Conservation (phyloP, 2,888 invertebrate species). For the Synergus japonicus region DNA sequence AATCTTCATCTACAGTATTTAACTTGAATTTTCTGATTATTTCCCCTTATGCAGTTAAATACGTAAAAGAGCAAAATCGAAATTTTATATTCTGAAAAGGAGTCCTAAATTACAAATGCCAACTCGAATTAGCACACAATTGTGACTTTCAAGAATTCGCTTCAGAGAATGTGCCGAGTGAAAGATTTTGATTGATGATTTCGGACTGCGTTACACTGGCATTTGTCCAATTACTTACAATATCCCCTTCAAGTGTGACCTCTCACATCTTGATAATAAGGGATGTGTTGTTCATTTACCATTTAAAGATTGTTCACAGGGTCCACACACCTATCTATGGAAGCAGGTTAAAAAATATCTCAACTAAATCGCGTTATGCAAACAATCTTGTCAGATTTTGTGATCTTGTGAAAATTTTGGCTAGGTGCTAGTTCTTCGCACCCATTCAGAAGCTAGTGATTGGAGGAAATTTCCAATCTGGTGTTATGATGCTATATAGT, state of each 20-base stretch:
- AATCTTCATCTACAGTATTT: neutral
- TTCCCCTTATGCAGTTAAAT: neutral
- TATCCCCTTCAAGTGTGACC: conserved; percentile 21
- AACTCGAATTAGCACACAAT: conserved; percentile 2
- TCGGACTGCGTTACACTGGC: conserved; percentile 36
- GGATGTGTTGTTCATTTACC: conserved; percentile 10
- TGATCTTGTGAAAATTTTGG: no score
- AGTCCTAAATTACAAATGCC: neutral
- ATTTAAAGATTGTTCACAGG: neutral
- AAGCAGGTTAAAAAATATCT: neutral
- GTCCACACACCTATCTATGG: neutral
- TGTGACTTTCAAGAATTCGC: neutral
- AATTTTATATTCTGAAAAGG: neutral
- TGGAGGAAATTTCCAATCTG: no score
- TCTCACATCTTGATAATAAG: conserved; percentile 19
- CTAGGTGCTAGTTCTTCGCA: no score
- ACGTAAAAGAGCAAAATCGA: neutral
- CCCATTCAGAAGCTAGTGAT: no score
- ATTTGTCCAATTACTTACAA: conserved; percentile 19
- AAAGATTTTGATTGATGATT: conserved; percentile 33
- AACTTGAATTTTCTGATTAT: neutral
- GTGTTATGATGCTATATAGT: no score
- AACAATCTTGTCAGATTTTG: neutral
- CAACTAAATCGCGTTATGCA: neutral
- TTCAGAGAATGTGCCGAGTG: conserved; percentile 2